These are phyloP conservation scores for Macrocentrus cingulum DNA, from an alignment of 1,140 invertebrate genomes.

Conservation along the genomic window DNA sequence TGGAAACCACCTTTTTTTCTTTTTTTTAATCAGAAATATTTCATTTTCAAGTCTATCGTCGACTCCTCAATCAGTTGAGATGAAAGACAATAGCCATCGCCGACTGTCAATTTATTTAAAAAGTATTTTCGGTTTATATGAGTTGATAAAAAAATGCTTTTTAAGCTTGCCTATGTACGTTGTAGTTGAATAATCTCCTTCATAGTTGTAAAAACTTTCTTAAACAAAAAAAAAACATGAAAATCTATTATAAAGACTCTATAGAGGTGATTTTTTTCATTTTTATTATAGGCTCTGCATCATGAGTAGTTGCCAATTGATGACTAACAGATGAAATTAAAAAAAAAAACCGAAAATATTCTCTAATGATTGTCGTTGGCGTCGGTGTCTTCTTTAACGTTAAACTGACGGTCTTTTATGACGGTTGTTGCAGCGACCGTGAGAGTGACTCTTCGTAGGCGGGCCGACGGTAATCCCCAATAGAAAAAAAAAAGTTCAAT, in stretches of 20 bases:
- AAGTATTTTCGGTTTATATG: constrained; percentile 35
- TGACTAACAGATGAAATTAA: not conserved
- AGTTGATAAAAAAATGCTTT: not conserved
- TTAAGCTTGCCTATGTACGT: not conserved
- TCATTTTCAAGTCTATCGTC: constrained; percentile 53
- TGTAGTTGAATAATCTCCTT: no score
- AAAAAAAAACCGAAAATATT: constrained; percentile 41
- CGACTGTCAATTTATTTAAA: constrained; percentile 35
- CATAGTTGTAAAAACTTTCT: no score
- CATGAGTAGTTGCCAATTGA: no score
- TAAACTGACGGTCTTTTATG: constrained; percentile 51
- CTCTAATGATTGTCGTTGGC: constrained; percentile 40
- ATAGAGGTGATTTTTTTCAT: no score
- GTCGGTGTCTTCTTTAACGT: constrained; percentile 36
- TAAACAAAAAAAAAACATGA: no score
- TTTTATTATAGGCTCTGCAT: no score
- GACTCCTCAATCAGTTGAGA: constrained; percentile 55
- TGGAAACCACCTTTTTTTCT: constrained; percentile 24
- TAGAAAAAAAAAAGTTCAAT: constrained; percentile 55
- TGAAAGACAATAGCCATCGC: constrained; percentile 35
- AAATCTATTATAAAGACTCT: no score
- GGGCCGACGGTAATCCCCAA: constrained; percentile 56
- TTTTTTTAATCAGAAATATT: constrained; percentile 17
- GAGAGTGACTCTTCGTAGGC: constrained; percentile 58
- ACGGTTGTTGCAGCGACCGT: constrained; percentile 61